Evolutionary conservation across 2,113 vertebrate species (phyloP).

Genomic region (Crotalus viridis): DNA sequence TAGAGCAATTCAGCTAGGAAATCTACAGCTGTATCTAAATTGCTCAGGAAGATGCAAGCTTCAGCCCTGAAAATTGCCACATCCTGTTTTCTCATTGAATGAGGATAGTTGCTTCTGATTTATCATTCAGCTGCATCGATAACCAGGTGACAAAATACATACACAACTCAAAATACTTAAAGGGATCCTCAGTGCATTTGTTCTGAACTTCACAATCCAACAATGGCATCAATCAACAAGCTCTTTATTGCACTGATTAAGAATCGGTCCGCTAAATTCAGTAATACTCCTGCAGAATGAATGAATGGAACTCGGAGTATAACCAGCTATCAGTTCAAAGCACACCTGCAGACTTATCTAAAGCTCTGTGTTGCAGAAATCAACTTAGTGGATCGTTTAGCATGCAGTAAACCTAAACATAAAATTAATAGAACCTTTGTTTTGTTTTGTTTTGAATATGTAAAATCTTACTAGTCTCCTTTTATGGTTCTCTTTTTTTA

Average conservation of each 20-base stretch:
- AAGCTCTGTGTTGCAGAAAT: conserved; percentile 1
- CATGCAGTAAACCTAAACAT: not conserved
- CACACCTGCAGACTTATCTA: not conserved
- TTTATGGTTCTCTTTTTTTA: not conserved
- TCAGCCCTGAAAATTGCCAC: not conserved
- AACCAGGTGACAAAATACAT: conserved; percentile 14
- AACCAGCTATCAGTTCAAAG: not conserved
- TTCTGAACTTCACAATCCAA: conserved; percentile 11
- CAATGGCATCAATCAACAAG: conserved; percentile 26
- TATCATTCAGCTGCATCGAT: not conserved
- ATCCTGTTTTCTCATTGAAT: conserved; percentile 21
- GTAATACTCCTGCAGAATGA: not conserved
- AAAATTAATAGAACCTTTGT: not conserved
- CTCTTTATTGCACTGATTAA: conserved; percentile 3
- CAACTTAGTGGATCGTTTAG: not conserved
- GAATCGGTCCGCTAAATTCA: not conserved
- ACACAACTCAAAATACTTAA: conserved; percentile 15
- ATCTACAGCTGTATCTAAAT: conserved; percentile 59
- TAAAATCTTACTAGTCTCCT: not conserved
- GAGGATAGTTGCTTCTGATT: conserved; percentile 32
- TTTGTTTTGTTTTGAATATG: not conserved
- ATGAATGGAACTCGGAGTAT: not conserved
- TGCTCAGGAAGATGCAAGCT: conserved; percentile 30
- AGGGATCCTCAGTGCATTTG: not conserved
- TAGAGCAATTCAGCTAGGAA: conserved; percentile 49